phyloP scores from a whole-genome alignment of 2,888 invertebrate species.

The Macrophya annulata region DNA sequence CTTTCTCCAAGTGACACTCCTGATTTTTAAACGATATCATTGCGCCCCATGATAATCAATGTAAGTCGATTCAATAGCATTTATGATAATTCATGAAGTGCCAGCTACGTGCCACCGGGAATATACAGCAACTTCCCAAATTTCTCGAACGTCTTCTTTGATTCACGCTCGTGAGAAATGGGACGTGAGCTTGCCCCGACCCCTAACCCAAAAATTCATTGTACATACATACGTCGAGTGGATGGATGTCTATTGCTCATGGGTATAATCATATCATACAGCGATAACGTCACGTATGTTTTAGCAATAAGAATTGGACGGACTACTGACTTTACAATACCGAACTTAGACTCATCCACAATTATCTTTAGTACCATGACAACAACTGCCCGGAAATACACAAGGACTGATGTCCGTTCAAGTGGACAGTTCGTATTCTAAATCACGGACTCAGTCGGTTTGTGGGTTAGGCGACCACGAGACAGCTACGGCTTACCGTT shows the following conservation, averaged over 20 bases:
- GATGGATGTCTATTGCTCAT: constrained; percentile 37
- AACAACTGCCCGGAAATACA: not conserved
- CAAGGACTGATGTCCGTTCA: constrained; percentile 46
- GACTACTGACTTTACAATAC: constrained; percentile 28
- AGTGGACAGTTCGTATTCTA: constrained; percentile 46
- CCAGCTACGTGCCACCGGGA: not conserved
- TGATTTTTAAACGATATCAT: not conserved
- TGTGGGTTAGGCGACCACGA: constrained; percentile 52
- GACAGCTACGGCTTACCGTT: constrained; percentile 38
- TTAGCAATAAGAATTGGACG: constrained; percentile 29
- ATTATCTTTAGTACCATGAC: not conserved
- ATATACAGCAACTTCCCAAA: not conserved
- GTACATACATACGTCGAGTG: constrained; percentile 34
- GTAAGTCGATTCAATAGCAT: not conserved
- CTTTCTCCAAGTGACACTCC: constrained; percentile 44
- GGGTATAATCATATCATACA: constrained; percentile 3
- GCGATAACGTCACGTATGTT: constrained; percentile 31
- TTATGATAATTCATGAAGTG: not conserved
- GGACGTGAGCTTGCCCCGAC: constrained; percentile 48
- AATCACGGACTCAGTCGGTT: constrained; percentile 43
- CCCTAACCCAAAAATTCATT: constrained; percentile 26
- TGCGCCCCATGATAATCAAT: not conserved
- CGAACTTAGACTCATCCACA: not conserved
- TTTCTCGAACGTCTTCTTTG: constrained; percentile 28
- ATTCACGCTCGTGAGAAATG: constrained; percentile 45